Conservation (phyloP, 2,888 invertebrate species). For the Heliothis peltigera region DNA sequence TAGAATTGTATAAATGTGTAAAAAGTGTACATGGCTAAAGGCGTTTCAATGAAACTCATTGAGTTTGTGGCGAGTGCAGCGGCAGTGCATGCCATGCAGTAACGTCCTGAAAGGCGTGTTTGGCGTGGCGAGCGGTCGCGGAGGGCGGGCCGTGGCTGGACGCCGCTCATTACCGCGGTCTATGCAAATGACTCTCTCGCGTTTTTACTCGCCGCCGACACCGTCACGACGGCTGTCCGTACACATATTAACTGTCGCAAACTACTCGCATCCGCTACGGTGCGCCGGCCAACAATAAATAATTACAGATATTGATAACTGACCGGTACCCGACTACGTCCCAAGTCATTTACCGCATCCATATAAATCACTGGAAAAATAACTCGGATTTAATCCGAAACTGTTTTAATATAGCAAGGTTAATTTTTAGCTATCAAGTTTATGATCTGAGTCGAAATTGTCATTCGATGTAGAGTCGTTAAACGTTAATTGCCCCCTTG, state of each 20-base stretch:
- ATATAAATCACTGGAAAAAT: slow-evolving; percentile 72
- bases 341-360: slow-evolving; percentile 71
- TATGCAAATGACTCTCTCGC: slow-evolving; percentile 87
- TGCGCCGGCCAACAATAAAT: slow-evolving; percentile 84
- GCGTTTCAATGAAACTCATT: slow-evolving; percentile 67
- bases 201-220: slow-evolving; percentile 83
- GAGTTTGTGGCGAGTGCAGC: slow-evolving; percentile 53
- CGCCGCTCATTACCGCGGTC: slow-evolving; percentile 82
- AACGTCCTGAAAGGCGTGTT: slow-evolving; percentile 64
- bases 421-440: slow-evolving; percentile 67
- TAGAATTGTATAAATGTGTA: slow-evolving; percentile 42
- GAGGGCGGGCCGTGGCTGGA: slow-evolving; percentile 64
- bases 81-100: slow-evolving; percentile 60
- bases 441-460: slow-evolving; percentile 67
- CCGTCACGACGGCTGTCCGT: slow-evolving; percentile 82
- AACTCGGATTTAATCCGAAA: slow-evolving; percentile 61
- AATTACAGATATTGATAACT: slow-evolving; percentile 86
- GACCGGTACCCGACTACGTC: slow-evolving; percentile 67
- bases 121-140: slow-evolving; percentile 65
- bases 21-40: slow-evolving; percentile 66
- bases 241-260: slow-evolving; percentile 86
- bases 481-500: slow-evolving; percentile 73
- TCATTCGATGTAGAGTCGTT: slow-evolving; percentile 74
- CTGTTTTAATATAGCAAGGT: slow-evolving; percentile 61
- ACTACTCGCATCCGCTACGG: slow-evolving; percentile 86